phyloP scores from a whole-genome alignment of 2,113 vertebrate species.

The Ictalurus furcatus region DNA sequence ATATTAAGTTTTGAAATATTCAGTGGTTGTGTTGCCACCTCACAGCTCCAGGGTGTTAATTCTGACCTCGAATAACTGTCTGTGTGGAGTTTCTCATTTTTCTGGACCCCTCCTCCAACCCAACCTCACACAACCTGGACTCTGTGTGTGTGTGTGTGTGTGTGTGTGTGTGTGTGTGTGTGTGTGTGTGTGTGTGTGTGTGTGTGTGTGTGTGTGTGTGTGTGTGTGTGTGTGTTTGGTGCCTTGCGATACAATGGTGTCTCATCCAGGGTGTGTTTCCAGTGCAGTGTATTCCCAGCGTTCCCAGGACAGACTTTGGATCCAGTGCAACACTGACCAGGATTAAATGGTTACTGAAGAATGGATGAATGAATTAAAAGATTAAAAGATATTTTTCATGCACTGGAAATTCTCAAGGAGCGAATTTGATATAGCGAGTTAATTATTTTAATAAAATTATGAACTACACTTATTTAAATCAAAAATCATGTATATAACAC shows the following conservation, averaged over 20 bases:
- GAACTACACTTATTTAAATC: not conserved
- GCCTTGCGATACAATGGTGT: not conserved
- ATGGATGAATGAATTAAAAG: not conserved
- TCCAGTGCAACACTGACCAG: not conserved
- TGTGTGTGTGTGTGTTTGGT: not conserved
- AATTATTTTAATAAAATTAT: not conserved
- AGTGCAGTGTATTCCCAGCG: not conserved
- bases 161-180: not conserved
- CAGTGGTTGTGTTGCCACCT: not conserved
- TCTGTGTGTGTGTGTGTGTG: not conserved
- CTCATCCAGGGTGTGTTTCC: not conserved
- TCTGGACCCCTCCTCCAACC: not conserved
- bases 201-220: not conserved
- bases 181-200: not conserved
- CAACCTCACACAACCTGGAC: not conserved
- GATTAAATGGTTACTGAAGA: not conserved
- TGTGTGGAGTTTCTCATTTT: not conserved
- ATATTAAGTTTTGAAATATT: conserved; percentile 2
- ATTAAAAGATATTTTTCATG: not conserved
- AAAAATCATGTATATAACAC: too few relatives aligned
- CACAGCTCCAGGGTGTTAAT: not conserved
- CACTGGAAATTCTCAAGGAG: not conserved
- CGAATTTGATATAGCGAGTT: not conserved
- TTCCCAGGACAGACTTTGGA: not conserved
- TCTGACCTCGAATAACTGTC: conserved; percentile 1